phyloP scores from a whole-genome alignment of 1,140 invertebrate species.

The Pseudomyrmex flavicornis region DNA sequence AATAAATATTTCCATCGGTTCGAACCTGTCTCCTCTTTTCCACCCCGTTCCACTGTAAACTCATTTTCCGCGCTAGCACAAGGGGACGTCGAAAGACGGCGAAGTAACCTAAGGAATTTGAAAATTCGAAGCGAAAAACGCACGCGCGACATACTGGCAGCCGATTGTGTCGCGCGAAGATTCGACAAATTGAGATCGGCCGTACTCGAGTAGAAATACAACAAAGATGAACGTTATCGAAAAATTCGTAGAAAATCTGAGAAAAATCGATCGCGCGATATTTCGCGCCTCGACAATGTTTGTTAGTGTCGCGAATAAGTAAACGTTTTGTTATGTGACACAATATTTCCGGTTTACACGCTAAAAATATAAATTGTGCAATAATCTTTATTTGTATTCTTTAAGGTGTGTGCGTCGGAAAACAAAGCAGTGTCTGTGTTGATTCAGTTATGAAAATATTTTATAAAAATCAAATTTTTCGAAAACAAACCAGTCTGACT shows the following conservation, averaged over 20 bases:
- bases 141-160: slow-evolving; percentile 23
- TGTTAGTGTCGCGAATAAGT: neutral
- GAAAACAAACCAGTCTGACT: too few relatives aligned
- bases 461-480: too few relatives aligned
- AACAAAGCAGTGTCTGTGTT: too few relatives aligned
- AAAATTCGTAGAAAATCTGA: neutral
- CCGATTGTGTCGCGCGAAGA: slow-evolving; percentile 30
- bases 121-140: slow-evolving; percentile 59
- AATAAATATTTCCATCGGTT: slow-evolving; percentile 77
- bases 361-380: too few relatives aligned
- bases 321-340: too few relatives aligned
- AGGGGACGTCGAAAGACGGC: slow-evolving; percentile 31
- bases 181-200: slow-evolving; percentile 62
- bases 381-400: too few relatives aligned
- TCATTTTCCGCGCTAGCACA: slow-evolving; percentile 53
- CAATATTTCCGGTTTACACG: too few relatives aligned
- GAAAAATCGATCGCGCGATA: neutral
- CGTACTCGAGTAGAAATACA: slow-evolving; percentile 59
- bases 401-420: too few relatives aligned
- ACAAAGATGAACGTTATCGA: slow-evolving; percentile 40
- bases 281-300: slow-evolving; percentile 37
- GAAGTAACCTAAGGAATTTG: slow-evolving; percentile 66
- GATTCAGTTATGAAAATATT: too few relatives aligned
- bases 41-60: slow-evolving; percentile 39
- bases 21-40: slow-evolving; percentile 57